Conservation (phyloP, 2,888 invertebrate species). For the Horisme vitalbata region DNA sequence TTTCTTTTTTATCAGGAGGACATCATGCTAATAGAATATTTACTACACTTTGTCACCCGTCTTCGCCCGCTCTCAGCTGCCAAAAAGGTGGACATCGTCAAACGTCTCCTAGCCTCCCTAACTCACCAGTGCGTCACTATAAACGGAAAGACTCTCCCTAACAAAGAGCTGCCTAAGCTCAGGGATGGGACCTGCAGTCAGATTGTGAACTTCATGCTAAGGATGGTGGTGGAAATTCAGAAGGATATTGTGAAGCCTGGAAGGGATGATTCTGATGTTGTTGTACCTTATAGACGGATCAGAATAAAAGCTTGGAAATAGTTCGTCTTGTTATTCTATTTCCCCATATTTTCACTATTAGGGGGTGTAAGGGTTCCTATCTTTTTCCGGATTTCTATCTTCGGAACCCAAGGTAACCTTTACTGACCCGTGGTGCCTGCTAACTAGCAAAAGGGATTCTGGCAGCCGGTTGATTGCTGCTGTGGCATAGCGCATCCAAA, state of each 20-base stretch:
- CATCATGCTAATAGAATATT: constrained; percentile 87
- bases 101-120: constrained; percentile 85
- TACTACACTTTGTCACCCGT: constrained; percentile 86
- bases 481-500: too few relatives aligned
- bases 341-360: too few relatives aligned
- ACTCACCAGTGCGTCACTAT: constrained; percentile 85
- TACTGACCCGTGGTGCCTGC: too few relatives aligned
- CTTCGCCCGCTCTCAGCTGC: constrained; percentile 84
- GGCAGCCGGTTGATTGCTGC: too few relatives aligned
- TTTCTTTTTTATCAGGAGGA: constrained; percentile 78
- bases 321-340: constrained; percentile 32
- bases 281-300: constrained; percentile 55
- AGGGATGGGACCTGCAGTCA: constrained; percentile 83
- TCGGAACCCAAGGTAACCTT: too few relatives aligned
- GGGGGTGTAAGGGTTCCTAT: too few relatives aligned
- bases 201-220: constrained; percentile 76
- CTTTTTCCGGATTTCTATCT: too few relatives aligned
- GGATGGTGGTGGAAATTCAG: constrained; percentile 75
- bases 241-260: constrained; percentile 70
- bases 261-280: constrained; percentile 65
- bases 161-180: constrained; percentile 70
- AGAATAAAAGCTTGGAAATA: constrained; percentile 77
- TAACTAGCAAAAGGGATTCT: too few relatives aligned
- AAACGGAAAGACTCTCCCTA: constrained; percentile 58
- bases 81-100: constrained; percentile 84